Conservation (phyloP, 2,113 vertebrate genomes). For the Gymnobelideus leadbeateri region DNA sequence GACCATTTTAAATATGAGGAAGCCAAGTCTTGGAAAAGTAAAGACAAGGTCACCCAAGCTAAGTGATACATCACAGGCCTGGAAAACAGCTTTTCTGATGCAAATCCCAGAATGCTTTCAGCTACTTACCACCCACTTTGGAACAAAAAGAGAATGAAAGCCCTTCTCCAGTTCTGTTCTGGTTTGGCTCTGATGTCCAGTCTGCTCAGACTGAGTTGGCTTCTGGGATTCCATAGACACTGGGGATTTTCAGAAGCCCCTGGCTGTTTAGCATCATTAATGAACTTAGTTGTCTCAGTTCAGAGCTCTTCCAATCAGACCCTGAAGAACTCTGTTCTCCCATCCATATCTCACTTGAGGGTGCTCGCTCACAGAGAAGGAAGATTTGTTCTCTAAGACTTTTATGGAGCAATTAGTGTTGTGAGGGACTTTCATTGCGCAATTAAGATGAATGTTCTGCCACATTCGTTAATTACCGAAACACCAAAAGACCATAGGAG, state of each 20-base stretch:
- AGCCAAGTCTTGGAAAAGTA: neutral
- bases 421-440: conserved; percentile 60
- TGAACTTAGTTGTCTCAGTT: neutral
- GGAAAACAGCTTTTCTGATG: neutral
- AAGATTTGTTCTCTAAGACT: conserved; percentile 54
- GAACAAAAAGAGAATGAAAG: neutral
- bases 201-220: neutral
- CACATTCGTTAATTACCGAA: neutral
- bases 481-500: conserved; percentile 45
- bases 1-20: neutral
- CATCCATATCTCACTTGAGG: neutral
- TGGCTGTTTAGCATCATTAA: neutral
- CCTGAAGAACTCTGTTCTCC: neutral
- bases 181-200: neutral
- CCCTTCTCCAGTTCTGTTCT: neutral
- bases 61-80: neutral
- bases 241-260: accelerated
- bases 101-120: neutral
- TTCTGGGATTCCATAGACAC: neutral
- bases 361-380: conserved; percentile 39
- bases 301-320: neutral
- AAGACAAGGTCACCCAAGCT: neutral
- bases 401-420: conserved; percentile 51
- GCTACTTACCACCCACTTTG: neutral
- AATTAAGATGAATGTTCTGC: conserved; percentile 50